phyloP scores from a whole-genome alignment of 2,888 invertebrate genomes.

The Caradrina clavipalpis region DNA sequence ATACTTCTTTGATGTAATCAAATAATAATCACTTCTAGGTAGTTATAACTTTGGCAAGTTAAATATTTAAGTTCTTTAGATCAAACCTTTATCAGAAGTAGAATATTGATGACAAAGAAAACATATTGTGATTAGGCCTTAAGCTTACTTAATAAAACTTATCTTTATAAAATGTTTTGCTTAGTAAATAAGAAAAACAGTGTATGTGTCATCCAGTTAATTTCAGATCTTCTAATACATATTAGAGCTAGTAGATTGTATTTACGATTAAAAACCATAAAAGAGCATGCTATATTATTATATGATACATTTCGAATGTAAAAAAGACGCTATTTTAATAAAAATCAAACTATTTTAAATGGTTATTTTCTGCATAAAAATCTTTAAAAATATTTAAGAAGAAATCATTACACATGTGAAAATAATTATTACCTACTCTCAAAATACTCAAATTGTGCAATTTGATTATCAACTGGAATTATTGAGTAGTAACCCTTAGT shows the following conservation, averaged over 20 bases:
- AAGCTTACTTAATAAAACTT: conserved; percentile 25
- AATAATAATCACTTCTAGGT: conserved; percentile 27
- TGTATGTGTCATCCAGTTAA: conserved; percentile 23
- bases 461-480: conserved; percentile 6
- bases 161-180: conserved; percentile 5
- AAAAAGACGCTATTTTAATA: conserved; percentile 40
- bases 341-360: conserved; percentile 24
- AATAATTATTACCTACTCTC: background rate
- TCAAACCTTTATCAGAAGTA: conserved; percentile 37
- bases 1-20: conserved; percentile 50
- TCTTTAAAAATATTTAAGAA: conserved; percentile 9
- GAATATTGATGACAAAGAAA: conserved; percentile 16
- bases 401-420: background rate
- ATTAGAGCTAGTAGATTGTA: background rate
- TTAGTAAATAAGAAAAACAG: conserved; percentile 19
- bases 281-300: conserved; percentile 19
- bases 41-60: conserved; percentile 40
- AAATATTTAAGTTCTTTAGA: conserved; percentile 22
- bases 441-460: conserved; percentile 33
- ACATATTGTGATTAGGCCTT: conserved; percentile 45
- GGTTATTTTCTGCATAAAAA: background rate
- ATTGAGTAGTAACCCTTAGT: background rate
- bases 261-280: background rate
- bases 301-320: conserved; percentile 35
- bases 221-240: conserved; percentile 26